Evolutionary conservation across 2,888 invertebrate species (phyloP).

Genomic region (Drosophila mimica): DNA sequence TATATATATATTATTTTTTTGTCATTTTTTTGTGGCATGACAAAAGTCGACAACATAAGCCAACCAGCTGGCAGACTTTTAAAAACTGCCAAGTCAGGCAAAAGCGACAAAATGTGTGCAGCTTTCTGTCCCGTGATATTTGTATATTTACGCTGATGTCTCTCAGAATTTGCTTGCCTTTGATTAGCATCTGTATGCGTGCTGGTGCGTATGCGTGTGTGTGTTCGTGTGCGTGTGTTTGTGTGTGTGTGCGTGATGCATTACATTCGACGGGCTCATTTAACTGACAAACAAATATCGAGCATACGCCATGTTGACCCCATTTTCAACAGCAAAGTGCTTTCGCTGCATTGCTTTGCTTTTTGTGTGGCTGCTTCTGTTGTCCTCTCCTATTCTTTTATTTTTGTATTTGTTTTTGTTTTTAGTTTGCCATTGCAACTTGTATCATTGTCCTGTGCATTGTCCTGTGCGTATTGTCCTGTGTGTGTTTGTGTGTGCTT

Average conservation of each 20-base stretch:
- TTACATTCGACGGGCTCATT: conserved; percentile 55
- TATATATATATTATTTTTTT: not conserved
- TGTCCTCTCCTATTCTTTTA: conserved; percentile 5
- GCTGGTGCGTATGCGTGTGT: not conserved
- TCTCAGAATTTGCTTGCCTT: conserved; percentile 27
- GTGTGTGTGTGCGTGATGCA: conserved; percentile 30
- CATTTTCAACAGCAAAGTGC: conserved; percentile 39
- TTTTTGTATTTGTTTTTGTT: conserved; percentile 1
- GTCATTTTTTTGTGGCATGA: conserved; percentile 37
- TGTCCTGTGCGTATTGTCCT: conserved; percentile 13
- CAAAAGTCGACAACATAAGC: conserved; percentile 74
- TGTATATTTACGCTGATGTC: conserved; percentile 12
- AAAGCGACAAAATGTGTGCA: conserved; percentile 57
- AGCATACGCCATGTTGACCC: conserved; percentile 73
- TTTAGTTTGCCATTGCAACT: conserved; percentile 29
- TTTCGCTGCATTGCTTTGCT: conserved; percentile 42
- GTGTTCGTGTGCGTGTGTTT: not conserved
- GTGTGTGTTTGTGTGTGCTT: conserved; percentile 36
- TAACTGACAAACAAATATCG: conserved; percentile 57
- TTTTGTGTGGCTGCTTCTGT: conserved; percentile 24
- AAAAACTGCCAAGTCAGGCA: conserved; percentile 57
- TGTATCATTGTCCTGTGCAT: conserved; percentile 39
- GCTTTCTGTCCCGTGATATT: conserved; percentile 23
- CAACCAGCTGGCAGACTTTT: conserved; percentile 44
- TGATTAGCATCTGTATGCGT: conserved; percentile 43